These are phyloP conservation scores for Artemia sinica DNA, from an alignment of 2,888 invertebrate genomes.

Conservation along the genomic window DNA sequence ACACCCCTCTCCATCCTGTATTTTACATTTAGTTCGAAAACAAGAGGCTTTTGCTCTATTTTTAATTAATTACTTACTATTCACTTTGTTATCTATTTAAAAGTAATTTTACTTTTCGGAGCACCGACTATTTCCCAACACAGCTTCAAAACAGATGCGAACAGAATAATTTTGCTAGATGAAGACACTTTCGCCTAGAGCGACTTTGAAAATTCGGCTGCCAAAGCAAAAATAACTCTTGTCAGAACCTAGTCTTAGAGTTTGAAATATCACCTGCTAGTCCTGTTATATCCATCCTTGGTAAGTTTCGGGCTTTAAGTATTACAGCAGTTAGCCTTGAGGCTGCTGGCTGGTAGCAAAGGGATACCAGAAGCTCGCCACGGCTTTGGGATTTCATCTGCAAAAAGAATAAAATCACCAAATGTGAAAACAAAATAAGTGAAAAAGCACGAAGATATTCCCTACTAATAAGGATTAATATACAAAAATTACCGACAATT, in stretches of 20 bases:
- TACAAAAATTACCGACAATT: too few species aligned
- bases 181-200: not conserved
- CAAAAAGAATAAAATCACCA: slow-evolving; percentile 23
- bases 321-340: slow-evolving; percentile 89
- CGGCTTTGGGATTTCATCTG: slow-evolving; percentile 81
- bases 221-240: too few species aligned
- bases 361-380: slow-evolving; percentile 81
- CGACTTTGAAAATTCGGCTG: not conserved
- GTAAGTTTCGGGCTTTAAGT: slow-evolving; percentile 87
- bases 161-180: not conserved
- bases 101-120: too few species aligned
- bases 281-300: slow-evolving; percentile 94
- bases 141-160: not conserved
- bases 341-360: slow-evolving; percentile 95
- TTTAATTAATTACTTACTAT: too few species aligned
- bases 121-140: too few species aligned
- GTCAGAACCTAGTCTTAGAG: not conserved
- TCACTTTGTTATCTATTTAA: too few species aligned
- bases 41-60: too few species aligned
- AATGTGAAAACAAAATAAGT: too few species aligned
- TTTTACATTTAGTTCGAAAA: too few species aligned
- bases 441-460: too few species aligned
- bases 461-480: too few species aligned
- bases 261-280: slow-evolving; percentile 43
- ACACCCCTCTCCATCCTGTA: too few species aligned